Evolutionary conservation across 2,113 vertebrate species (phyloP), one percentile per base, ranked within the genome.

Genomic region (Sylvia atricapilla): DNA sequence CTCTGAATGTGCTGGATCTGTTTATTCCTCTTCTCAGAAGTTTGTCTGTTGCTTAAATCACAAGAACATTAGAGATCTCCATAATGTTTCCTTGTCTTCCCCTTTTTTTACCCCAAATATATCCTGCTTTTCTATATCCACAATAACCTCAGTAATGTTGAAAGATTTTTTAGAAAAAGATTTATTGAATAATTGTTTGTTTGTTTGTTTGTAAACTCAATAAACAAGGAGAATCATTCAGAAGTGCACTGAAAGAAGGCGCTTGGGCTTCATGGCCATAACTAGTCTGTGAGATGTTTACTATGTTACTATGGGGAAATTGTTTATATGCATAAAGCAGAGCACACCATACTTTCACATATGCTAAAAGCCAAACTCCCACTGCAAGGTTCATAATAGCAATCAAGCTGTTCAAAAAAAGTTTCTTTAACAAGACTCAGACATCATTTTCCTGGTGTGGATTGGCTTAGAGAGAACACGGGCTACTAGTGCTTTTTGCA

Each of bases 331-430:
- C 41, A 21, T 84, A 72, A 89, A 89, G 33, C 50, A 52, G 33
- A 86, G 35, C 64, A 52, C 11, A 33, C 21, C 11, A 13, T n/a
- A 15, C 15, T 79, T 68, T 58, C 68, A 56, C 28, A 5, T 77
- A 35, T 55, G 8, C 77, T 87, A 62, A 89, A 74, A 96, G 43
- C 59, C 27, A 63, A 60, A 78, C 33, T 60, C 46, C 35, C 39
- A 67, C n/a, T 82, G 50, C 39, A 68, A 50, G 66, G 43, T 94
- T 79, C 84, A 59, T 95, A 78, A 84, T 27, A 94, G 21, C 27
- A 93, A 70, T 80, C 62, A 85, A 60, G 69, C 68, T 96, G 55
- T 88, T 96, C 33, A 92, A 62, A 84, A 81, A 62, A 17, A 58
- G 5, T 89, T 83, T 91, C 73, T 90, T 83, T 63, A 58, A 55